phyloP scores from a whole-genome alignment of 2,797 vertebrate genomes.

The Parotocinclus haroldoi region DNA sequence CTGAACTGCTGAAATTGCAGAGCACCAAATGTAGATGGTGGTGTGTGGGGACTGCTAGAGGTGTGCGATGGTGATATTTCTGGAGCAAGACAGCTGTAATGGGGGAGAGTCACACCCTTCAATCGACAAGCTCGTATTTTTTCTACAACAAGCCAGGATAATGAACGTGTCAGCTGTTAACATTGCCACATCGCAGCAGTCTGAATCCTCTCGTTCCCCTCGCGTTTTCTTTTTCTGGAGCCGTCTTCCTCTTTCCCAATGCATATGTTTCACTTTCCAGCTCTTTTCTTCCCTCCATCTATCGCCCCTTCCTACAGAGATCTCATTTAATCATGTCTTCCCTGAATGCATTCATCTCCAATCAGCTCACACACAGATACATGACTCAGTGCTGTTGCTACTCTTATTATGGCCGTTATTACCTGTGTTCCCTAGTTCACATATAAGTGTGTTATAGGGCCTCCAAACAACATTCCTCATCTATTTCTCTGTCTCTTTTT shows the following conservation, averaged over 20 bases:
- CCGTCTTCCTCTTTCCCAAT: conserved; percentile 17
- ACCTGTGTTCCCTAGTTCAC: conserved; percentile 54
- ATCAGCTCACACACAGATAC: conserved; percentile 65
- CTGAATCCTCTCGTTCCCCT: conserved; percentile 47
- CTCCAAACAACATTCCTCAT: background rate
- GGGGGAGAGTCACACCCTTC: conserved; percentile 59
- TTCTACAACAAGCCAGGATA: conserved; percentile 52
- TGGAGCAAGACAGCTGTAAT: conserved; percentile 54
- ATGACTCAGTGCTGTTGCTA: conserved; percentile 63
- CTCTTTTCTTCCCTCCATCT: conserved; percentile 57
- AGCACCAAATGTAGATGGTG: conserved; percentile 14
- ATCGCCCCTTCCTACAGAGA: conserved; percentile 77
- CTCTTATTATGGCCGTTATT: conserved; percentile 59
- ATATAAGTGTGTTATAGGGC: conserved; percentile 43
- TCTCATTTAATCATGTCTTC: conserved; percentile 78
- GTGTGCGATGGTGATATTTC: conserved; percentile 49
- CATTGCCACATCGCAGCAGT: conserved; percentile 62
- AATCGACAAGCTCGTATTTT: conserved; percentile 50
- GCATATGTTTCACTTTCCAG: conserved; percentile 8
- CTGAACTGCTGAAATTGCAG: conserved; percentile 1
- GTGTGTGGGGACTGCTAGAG: conserved; percentile 34
- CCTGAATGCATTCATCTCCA: conserved; percentile 71
- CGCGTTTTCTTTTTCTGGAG: conserved; percentile 39
- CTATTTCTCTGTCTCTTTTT: background rate
- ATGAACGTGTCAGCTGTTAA: conserved; percentile 62